These are phyloP conservation scores for Phengaris arion DNA, from an alignment of 2,888 invertebrate species.

Conservation along the genomic window DNA sequence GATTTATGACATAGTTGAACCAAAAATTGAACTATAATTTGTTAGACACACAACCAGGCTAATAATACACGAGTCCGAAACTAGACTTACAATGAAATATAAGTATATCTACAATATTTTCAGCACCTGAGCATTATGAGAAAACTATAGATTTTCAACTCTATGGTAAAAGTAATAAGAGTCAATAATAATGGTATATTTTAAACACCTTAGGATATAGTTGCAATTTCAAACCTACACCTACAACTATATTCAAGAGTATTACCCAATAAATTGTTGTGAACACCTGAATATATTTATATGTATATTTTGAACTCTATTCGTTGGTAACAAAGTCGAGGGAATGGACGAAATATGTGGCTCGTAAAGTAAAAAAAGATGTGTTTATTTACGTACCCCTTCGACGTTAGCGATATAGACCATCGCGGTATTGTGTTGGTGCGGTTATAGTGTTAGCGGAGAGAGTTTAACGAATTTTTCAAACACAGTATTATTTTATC, in stretches of 20 bases:
- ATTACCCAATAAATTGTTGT: background rate
- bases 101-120: background rate
- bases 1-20: too few relatives aligned
- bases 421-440: constrained; percentile 36
- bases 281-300: background rate
- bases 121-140: constrained; percentile 13
- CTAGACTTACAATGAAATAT: too few relatives aligned
- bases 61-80: background rate
- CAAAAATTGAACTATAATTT: too few relatives aligned
- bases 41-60: too few relatives aligned
- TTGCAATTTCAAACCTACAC: background rate
- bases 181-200: background rate
- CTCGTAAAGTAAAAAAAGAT: constrained; percentile 38
- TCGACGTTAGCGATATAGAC: constrained; percentile 46
- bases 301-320: background rate
- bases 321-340: background rate
- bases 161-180: constrained; percentile 15
- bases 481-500: too few relatives aligned
- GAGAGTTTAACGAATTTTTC: too few relatives aligned
- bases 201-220: background rate
- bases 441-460: constrained; percentile 37
- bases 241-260: background rate
- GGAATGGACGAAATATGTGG: constrained; percentile 30
- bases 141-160: background rate
- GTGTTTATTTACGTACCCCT: constrained; percentile 50